Conservation (phyloP, 1,140 invertebrate genomes). For the Scaptodrosophila lebanonensis region DNA sequence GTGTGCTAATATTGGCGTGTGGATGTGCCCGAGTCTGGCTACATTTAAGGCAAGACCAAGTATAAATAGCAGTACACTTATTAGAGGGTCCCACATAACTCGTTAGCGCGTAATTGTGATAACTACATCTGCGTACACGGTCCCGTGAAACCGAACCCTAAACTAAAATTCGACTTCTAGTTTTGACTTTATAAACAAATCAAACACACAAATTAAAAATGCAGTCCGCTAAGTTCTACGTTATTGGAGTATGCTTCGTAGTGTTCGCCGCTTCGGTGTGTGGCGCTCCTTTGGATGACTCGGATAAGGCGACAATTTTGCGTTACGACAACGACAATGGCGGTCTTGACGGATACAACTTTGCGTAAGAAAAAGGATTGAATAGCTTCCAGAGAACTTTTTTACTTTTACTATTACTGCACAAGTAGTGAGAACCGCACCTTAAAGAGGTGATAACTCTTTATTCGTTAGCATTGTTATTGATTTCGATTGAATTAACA, state of each 20-base stretch:
- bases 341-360: slow-evolving; percentile 77
- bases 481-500: no score
- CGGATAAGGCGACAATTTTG: slow-evolving; percentile 73
- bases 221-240: slow-evolving; percentile 40
- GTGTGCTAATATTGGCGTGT: background rate
- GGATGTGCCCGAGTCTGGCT: slow-evolving; percentile 4
- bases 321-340: slow-evolving; percentile 77
- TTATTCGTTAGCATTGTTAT: no score
- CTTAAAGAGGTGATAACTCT: no score
- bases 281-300: slow-evolving; percentile 64
- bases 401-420: no score
- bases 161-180: no score
- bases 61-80: slow-evolving; percentile 55
- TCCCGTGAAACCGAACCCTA: slow-evolving; percentile 1
- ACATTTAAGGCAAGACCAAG: slow-evolving; percentile 14
- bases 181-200: background rate
- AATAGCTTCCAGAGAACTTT: no score
- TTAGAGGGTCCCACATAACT: slow-evolving; percentile 47
- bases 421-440: no score
- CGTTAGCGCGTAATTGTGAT: slow-evolving; percentile 56
- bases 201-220: slow-evolving; percentile 25
- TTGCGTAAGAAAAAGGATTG: slow-evolving; percentile 74
- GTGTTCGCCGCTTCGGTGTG: slow-evolving; percentile 22
- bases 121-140: slow-evolving; percentile 43
- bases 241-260: slow-evolving; percentile 47